Base-by-base conservation (phyloP, 1,140 invertebrate genomes). In the Hyposmocoma kahamanoa region DNA sequence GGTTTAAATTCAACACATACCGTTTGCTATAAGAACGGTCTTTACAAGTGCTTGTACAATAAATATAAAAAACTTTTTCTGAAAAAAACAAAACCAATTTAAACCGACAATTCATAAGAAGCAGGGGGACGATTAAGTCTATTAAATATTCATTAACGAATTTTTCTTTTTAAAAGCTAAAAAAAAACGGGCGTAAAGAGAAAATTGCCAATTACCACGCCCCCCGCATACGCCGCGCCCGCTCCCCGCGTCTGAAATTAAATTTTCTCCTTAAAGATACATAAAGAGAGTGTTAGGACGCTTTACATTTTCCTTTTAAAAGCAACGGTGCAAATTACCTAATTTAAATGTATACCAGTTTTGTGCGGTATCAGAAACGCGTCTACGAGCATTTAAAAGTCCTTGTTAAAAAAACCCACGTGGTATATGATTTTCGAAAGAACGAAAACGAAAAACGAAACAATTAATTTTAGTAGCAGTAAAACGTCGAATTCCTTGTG, bases 141-240 rank as follows among this genome's bases (percentile, higher is more conserved):
- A 82, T 84, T 81, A 84, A 84, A 83, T 83, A 83, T 85, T 75
- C 81, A 83, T 81, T 85, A 85, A 85, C 79, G 79, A 83, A 85
- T 85, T 83, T 84, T 84, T 75, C 78, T 84, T 71, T 61, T 82
- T 81, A 81, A 80, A 83, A 84, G 77, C 77, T 75, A 67, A 76
- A 83, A 83, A 71, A 83, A 83, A 76, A n/a, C n/a, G 67, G 72
- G 69, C 71, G 81, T 76, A 80, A 84, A 73, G 65, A 74, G 77
- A 83, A 84, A 84, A 84, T 84, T 83, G 81, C 50, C 78, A 83
- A 84, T 84, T 84, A 84, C 61, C 32, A n/a, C n/a, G n/a, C n/a
- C n/a, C n/a, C n/a, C n/a, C n/a, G n/a, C n/a, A n/a, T n/a, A n/a
- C n/a, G n/a, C n/a, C n/a, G n/a, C n/a, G n/a, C 43, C 63, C 62